A percentile compares a stretch with the other conserved stretches of the same genome.
Conservation (phyloP, 2,797 vertebrate species). For the Rachycentron canadum region DNA sequence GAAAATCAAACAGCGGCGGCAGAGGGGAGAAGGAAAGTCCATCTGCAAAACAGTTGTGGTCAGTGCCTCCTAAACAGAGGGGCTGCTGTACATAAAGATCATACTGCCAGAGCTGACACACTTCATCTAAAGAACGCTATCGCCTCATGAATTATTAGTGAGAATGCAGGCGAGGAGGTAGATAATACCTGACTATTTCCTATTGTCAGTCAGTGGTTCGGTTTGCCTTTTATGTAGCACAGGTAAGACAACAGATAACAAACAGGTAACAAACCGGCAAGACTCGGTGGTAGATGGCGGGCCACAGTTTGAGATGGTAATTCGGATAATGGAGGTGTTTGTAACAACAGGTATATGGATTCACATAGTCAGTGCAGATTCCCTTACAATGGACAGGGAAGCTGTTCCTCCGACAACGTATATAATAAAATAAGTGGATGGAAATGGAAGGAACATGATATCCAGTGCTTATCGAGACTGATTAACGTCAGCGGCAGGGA, state of each 20-base stretch:
- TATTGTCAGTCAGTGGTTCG: slow-evolving; percentile 1
- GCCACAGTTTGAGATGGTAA: slow-evolving; percentile 35
- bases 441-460: slow-evolving; percentile 45
- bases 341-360: slow-evolving; percentile 38
- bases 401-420: slow-evolving; percentile 11
- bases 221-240: slow-evolving; percentile 8
- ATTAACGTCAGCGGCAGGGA: slow-evolving; percentile 58
- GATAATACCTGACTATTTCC: slow-evolving; percentile 28
- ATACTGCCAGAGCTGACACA: slow-evolving; percentile 23
- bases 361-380: slow-evolving; percentile 37
- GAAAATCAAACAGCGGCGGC: slow-evolving; percentile 14
- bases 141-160: slow-evolving; percentile 26
- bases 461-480: slow-evolving; percentile 57
- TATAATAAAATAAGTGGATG: slow-evolving; percentile 9
- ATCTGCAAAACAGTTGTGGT: slow-evolving; percentile 52
- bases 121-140: not conserved
- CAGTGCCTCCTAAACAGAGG: slow-evolving; percentile 30
- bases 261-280: slow-evolving; percentile 29
- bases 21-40: slow-evolving; percentile 32
- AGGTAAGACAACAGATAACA: not conserved
- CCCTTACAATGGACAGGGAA: slow-evolving; percentile 28
- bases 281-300: slow-evolving; percentile 12
- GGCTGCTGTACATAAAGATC: slow-evolving; percentile 19
- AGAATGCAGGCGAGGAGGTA: slow-evolving; percentile 4
- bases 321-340: slow-evolving; percentile 46